Percentiles rank a stretch among this genome's conserved stretches.
phyloP scores from a whole-genome alignment of 2,113 vertebrate species.

The Lampris incognitus region DNA sequence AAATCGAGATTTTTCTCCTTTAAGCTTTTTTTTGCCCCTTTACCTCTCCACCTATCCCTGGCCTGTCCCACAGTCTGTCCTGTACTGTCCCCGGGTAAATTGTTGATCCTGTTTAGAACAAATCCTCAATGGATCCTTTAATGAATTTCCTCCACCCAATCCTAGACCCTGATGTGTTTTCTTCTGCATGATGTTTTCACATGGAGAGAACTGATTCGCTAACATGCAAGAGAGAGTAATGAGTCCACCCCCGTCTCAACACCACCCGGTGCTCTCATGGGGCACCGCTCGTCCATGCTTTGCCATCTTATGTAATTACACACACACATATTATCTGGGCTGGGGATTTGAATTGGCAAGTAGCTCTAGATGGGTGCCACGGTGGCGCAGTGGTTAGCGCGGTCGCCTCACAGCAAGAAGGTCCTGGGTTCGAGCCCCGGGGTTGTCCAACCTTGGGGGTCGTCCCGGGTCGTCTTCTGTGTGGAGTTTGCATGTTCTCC shows the following conservation, averaged over 20 bases:
- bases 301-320: background rate
- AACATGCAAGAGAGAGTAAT: background rate
- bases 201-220: background rate
- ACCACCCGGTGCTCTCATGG: constrained; percentile 19
- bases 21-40: too few species aligned
- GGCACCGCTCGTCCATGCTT: constrained; percentile 11
- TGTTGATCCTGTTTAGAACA: background rate
- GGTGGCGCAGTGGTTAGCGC: too few species aligned
- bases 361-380: too few species aligned
- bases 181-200: background rate
- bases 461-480: too few species aligned
- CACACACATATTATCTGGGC: background rate
- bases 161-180: background rate
- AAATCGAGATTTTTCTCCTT: too few species aligned
- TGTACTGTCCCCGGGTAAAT: background rate
- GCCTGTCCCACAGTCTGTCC: background rate
- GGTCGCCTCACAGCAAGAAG: too few species aligned
- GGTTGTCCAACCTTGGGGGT: too few species aligned
- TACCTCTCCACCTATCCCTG: background rate
- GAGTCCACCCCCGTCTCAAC: background rate
- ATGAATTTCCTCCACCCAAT: background rate
- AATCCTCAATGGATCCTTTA: background rate
- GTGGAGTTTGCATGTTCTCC: too few species aligned
- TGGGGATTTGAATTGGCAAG: too few species aligned
- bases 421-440: too few species aligned